Base-by-base conservation (phyloP, 2,113 vertebrate species). In the Cebidichthys violaceus region DNA sequence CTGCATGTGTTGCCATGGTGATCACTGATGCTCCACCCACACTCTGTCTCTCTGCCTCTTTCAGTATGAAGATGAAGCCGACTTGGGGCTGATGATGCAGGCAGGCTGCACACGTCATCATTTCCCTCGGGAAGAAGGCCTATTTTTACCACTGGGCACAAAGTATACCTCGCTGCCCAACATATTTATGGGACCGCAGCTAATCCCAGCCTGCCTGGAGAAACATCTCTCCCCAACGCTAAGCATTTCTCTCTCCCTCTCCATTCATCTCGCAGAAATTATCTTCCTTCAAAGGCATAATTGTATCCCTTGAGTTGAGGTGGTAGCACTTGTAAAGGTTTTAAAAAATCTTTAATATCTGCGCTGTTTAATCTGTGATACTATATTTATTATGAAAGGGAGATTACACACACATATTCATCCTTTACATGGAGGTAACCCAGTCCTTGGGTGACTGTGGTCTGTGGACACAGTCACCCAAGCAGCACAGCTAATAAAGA, bases 121-220 rank as follows among this genome's bases (percentile, higher is more conserved):
- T 77, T 88, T 92, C 90, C 87, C 89, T 84, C 60, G 86, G 89
- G 94, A 92, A 84, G 75, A 57, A 50, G 79, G 82, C 83, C 90
- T 94, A 93, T 95, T 94, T 95, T 93, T 94, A 93, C 90, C 82
- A 85, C 77, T 57, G 80, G 89, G 82, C 86, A 90, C 84, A 83
- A 80, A 89, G 75, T 84, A 91, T 74, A 90, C 73, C 78, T 75
- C 71, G 75, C 80, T 82, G 83, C 82, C 81, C 62, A 79, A n/a
- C 83, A 87, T 92, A 93, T 94, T 93, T 95, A 88, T 91, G 87
- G 90, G 90, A 59, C 75, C 52, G 22, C 82, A 78, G 85, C 73
- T 77, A 88, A 89, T 88, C 70, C 57, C 70, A 71, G 70, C 20
- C 75, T 79, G 72, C 69, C 75, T 67, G 74, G 62, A 85, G 69